Evolutionary conservation across 2,888 invertebrate species (phyloP), one percentile per base, ranked within the genome.

Genomic region (Epiperipatus broadwayi): DNA sequence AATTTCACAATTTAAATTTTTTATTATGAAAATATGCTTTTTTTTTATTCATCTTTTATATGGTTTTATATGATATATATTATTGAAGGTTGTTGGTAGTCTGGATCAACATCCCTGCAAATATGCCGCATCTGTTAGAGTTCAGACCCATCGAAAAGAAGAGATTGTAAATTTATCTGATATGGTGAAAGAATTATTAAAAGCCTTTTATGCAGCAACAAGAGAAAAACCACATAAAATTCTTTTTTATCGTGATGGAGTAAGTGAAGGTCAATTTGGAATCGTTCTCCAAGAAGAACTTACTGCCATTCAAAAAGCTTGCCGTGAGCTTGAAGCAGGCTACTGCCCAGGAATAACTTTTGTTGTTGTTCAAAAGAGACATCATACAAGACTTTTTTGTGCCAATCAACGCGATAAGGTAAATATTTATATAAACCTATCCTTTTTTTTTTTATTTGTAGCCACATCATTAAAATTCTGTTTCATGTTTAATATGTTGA

Each of bases 361-460:
- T 58, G 63, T 93, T 29, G 78, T 93, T 5, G 93, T 95, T 0
- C 91, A 95, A 57, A 95, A 97, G 59, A 69, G 95, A 1, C 95
- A 95, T 64, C 93, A 95, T 54, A 85, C 89, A 0, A 70, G 93
- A 19, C 50, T 61, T 14, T 61, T 61, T 50, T 60, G 60, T 47
- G 52, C 58, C 1, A 56, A 61, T 46, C 49, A 52, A 22, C 55
- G 54, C 42, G 60, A 61, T 45, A 57, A 51, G 43, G 47, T 51
- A n/a, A n/a, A n/a, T n/a, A n/a, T n/a, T n/a, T n/a, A n/a, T n/a
- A n/a, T n/a, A n/a, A n/a, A n/a, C n/a, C n/a, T n/a, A n/a, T n/a
- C n/a, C n/a, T n/a, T n/a, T n/a, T n/a, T n/a, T n/a, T n/a, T n/a
- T n/a, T n/a, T n/a, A n/a, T n/a, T n/a, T n/a, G n/a, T n/a, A n/a